phyloP scores from a whole-genome alignment of 2,113 vertebrate genomes.

The Orthonyx spaldingii region DNA sequence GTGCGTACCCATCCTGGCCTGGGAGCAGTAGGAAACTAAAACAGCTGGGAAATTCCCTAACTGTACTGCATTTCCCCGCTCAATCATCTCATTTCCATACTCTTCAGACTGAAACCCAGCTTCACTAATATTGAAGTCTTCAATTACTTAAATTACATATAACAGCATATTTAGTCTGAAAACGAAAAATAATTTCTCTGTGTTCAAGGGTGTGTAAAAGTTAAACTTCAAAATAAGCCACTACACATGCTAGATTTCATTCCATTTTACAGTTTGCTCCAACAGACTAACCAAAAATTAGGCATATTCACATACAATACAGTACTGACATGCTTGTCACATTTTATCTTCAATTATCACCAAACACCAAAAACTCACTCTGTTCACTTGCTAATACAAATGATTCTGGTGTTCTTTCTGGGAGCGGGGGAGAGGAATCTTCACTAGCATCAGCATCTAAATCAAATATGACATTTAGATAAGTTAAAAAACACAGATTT shows the following conservation, averaged over 20 bases:
- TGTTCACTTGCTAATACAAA: slow-evolving; percentile 90
- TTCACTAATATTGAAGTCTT: neutral
- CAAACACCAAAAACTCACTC: slow-evolving; percentile 68
- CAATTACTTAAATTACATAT: neutral
- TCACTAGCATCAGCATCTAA: slow-evolving; percentile 86
- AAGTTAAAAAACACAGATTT: slow-evolving; percentile 13
- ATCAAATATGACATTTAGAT: slow-evolving; percentile 63
- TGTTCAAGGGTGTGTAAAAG: neutral
- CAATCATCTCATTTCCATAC: neutral
- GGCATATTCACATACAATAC: neutral
- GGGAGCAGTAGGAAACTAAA: neutral
- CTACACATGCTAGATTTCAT: neutral
- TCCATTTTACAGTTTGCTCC: neutral
- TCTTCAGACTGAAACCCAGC: neutral
- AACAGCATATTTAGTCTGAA: neutral
- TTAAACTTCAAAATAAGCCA: neutral
- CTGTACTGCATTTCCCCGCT: neutral
- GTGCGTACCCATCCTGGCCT: neutral
- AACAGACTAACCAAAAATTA: neutral
- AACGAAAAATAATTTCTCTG: neutral
- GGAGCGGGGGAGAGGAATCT: slow-evolving; percentile 87
- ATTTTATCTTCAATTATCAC: neutral
- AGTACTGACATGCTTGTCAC: neutral
- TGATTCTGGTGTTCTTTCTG: slow-evolving; percentile 91
- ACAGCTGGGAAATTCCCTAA: neutral